Base-by-base conservation (phyloP, 2,113 vertebrate species). In the Leptosomus discolor region DNA sequence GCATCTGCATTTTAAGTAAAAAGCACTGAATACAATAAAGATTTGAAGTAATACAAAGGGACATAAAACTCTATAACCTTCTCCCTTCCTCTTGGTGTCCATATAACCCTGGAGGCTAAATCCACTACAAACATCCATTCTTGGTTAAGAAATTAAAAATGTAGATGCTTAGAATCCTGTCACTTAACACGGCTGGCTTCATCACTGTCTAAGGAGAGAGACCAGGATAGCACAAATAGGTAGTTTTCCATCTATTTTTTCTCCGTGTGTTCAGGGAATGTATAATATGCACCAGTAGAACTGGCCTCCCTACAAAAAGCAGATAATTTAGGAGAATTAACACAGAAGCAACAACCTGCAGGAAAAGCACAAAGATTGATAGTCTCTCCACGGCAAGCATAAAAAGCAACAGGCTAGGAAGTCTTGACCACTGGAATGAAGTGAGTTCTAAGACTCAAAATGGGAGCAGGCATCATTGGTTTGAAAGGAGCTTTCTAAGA, bases 211-310 rank as follows among this genome's bases (percentile, higher is more conserved):
- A 70, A 73, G 15, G 30, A 60, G 39, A 73, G 58, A 57, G 41
- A 43, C 4, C 0, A 0, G 12, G 17, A 58, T 11, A 67, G 15
- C 74, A 86, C 13, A 87, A 70, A 54, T 26, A 39, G 22, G 13
- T 14, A 23, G 9, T 14, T 82, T 93, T 67, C 32, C 27, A 10
- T 4, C 9, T 50, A 61, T 14, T 83, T 92, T 88, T 73, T 26
- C 12, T 82, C 24, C 18, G 1, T 11, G 1, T 15, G 7, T 19
- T 69, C 41, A 54, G 32, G 1, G 0, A 26, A 48, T 32, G 9
- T 15, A 27, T 23, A 32, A 13, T 22, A 71, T 30, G 4, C 14
- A 30, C 3, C 23, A 78, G 34, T 34, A 63, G 37, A 37, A 26
- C 18, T 4, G 4, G 2, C 6, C 7, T 51, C 24, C 11, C n/a